phyloP scores from a whole-genome alignment of 2,113 vertebrate species.

The Beaufortia kweichowensis region DNA sequence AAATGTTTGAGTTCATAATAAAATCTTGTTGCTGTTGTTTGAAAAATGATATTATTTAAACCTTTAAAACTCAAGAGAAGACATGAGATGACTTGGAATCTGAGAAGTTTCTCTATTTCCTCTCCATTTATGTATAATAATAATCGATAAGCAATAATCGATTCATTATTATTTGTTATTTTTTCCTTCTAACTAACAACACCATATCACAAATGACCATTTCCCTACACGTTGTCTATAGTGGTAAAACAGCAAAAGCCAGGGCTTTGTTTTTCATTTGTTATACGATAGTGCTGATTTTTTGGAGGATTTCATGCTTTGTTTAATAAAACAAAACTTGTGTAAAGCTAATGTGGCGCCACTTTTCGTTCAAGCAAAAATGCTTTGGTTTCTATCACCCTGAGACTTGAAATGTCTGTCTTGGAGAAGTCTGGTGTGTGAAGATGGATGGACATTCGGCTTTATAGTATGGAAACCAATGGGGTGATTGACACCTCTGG shows the following conservation, averaged over 20 bases:
- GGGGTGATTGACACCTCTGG: conserved; percentile 59
- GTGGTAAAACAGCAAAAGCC: neutral
- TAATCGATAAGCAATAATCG: too few species aligned
- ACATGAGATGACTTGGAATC: too few species aligned
- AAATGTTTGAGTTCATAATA: too few species aligned
- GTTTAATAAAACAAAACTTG: conserved; percentile 64
- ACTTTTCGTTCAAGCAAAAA: conserved; percentile 62
- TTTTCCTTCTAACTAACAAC: neutral
- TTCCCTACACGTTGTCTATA: neutral
- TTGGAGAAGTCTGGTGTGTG: conserved; percentile 42
- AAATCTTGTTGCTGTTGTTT: too few species aligned
- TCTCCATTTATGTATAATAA: neutral
- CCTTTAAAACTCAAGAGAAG: too few species aligned
- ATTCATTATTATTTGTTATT: too few species aligned
- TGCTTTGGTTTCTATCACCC: conserved; percentile 50
- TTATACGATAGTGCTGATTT: conserved; percentile 61
- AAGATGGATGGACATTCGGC: conserved; percentile 42
- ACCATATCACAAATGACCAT: neutral
- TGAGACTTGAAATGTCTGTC: neutral
- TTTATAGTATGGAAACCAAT: conserved; percentile 56
- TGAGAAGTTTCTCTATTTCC: neutral
- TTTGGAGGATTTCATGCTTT: conserved; percentile 58
- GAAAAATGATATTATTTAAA: too few species aligned
- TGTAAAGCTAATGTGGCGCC: conserved; percentile 65
- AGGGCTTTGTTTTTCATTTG: conserved; percentile 59